Conservation (phyloP, 2,888 invertebrate genomes). For the Salticus scenicus region DNA sequence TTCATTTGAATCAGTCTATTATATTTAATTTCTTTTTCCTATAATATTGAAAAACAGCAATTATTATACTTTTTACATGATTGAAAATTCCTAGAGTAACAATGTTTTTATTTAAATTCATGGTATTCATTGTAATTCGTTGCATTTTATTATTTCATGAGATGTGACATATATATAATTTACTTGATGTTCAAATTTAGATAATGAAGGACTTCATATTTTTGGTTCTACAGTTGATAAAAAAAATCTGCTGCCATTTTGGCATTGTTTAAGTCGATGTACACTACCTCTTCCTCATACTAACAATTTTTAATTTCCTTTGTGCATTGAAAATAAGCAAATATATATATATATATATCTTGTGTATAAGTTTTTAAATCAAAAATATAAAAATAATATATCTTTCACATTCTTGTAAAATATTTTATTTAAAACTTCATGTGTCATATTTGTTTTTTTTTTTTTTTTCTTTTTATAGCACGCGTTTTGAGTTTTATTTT, state of each 20-base stretch:
- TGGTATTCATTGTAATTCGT: too few relatives aligned
- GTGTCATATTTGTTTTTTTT: neutral
- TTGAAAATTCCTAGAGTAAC: too few relatives aligned
- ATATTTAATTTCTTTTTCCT: too few relatives aligned
- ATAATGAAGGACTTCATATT: too few relatives aligned
- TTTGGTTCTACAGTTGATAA: neutral
- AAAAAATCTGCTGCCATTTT: neutral
- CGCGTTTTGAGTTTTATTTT: neutral
- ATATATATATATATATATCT: neutral
- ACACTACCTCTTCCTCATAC: slow-evolving; percentile 3
- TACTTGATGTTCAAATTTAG: neutral
- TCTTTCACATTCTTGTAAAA: neutral
- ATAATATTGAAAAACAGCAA: too few relatives aligned
- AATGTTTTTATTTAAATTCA: too few relatives aligned
- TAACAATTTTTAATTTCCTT: neutral
- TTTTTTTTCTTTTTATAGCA: neutral
- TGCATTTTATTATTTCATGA: too few relatives aligned
- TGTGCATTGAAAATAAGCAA: slow-evolving; percentile 1
- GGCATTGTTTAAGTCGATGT: slow-evolving; percentile 1
- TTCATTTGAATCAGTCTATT: too few relatives aligned
- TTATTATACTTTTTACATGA: too few relatives aligned
- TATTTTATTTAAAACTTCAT: slow-evolving; percentile 11
- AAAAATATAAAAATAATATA: slow-evolving; percentile 1
- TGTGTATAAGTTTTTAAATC: slow-evolving; percentile 9
- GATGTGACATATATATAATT: neutral